Base-by-base conservation (phyloP, 2,113 vertebrate species). In the Nibea albiflora region DNA sequence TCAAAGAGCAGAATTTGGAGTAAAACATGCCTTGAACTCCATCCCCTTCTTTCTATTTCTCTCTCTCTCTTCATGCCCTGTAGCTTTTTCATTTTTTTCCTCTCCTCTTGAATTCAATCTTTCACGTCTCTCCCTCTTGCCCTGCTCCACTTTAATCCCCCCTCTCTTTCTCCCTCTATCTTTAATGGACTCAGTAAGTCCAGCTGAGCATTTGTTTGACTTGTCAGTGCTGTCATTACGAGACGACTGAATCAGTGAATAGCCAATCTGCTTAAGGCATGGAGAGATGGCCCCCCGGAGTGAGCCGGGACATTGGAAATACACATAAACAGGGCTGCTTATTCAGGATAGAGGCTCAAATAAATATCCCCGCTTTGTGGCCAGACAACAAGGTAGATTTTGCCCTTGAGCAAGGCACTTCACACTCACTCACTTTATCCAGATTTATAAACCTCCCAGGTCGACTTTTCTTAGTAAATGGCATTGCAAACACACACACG, bases 141-240 rank as follows among this genome's bases (percentile, higher is more conserved):
- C 20, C 22, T 28, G n/a, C 19, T 60, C 28, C 39, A 46, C 54
- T 79, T 64, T 26, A 67, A 65, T 62, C 11, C 61, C n/a, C 24
- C 15, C 4, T 63, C 11, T 42, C 10, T 46, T 60, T 14, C 16
- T 50, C 31, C 28, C n/a, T 56, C 22, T 9, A n/a, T 49, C 19
- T 53, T 28, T 35, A 47, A 52, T 50, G 14, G 35, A 16, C 67
- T 31, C 56, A 14, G 14, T 22, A 5, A 17, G 24, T 67, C 39
- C 17, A 67, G 39, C 49, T 54, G 28, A 57, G 20, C 47, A 19
- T 73, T 67, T 49, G 31, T 61, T 72, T 58, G 10, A 80, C 19
- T 54, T 56, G 64, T 49, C 49, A 46, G 56, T 44, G 17, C 28
- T 54, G 52, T 73, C 26, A 28, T 77, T 46, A 77, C 8, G 11